A percentile compares a stretch with the other conserved stretches of the same genome.
phyloP scores from a whole-genome alignment of 2,888 invertebrate genomes.

The Orgyia antiqua region DNA sequence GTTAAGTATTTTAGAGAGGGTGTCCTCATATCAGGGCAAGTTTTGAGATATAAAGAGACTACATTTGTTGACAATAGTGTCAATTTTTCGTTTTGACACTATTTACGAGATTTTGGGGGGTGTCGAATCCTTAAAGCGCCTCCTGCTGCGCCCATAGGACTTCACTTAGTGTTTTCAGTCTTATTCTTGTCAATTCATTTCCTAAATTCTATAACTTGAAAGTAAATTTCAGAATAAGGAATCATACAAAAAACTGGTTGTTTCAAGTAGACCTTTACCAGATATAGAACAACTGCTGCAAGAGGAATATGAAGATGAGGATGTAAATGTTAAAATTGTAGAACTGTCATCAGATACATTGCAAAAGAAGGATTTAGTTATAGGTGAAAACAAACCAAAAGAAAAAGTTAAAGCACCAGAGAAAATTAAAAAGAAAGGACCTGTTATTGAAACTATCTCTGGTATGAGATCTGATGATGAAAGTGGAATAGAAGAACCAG shows the following conservation, averaged over 20 bases:
- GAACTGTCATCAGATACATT: constrained; percentile 85
- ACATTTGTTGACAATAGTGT: too few relatives aligned
- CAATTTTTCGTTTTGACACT: too few relatives aligned
- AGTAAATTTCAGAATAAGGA: constrained; percentile 81
- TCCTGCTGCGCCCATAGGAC: too few relatives aligned
- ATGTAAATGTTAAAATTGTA: constrained; percentile 87
- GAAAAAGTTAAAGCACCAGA: constrained; percentile 30
- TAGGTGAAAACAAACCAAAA: constrained; percentile 82
- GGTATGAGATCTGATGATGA: constrained; percentile 62
- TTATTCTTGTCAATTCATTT: too few relatives aligned
- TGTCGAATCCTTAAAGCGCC: too few relatives aligned
- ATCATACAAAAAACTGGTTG: constrained; percentile 84
- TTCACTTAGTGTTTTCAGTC: too few relatives aligned
- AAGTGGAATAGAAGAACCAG: constrained; percentile 38
- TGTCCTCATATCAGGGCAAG: too few relatives aligned
- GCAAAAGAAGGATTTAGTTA: constrained; percentile 83
- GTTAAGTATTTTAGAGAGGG: too few relatives aligned
- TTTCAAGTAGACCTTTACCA: constrained; percentile 84
- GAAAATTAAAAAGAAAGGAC: constrained; percentile 31
- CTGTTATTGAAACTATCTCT: constrained; percentile 34
- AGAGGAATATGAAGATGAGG: constrained; percentile 86
- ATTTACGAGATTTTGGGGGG: too few relatives aligned
- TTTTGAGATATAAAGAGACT: too few relatives aligned
- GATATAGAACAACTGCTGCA: constrained; percentile 82
- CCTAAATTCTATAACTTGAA: too few relatives aligned